Evolutionary conservation across 2,797 vertebrate genomes (phyloP).

Genomic region (Fratercula arctica): DNA sequence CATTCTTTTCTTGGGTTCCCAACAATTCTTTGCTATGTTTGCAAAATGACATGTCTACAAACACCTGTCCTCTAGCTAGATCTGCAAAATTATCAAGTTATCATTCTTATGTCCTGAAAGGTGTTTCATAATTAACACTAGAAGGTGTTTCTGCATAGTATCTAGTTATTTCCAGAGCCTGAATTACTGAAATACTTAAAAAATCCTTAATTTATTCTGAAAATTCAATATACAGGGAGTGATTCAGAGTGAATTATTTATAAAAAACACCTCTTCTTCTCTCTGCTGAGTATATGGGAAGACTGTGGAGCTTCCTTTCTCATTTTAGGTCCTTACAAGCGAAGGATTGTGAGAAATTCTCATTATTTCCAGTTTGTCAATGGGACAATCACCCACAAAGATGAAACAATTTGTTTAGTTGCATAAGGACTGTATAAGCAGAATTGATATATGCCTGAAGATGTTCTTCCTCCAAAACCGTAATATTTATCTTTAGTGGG

Average conservation of each 20-base stretch:
- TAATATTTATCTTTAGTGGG: not conserved
- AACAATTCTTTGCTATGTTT: not conserved
- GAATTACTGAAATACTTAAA: not conserved
- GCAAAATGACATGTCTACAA: not conserved
- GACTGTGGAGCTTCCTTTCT: not conserved
- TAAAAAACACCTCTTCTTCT: not conserved
- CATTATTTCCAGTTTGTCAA: not conserved
- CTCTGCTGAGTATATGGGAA: not conserved
- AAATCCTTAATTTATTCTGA: not conserved
- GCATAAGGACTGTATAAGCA: not conserved
- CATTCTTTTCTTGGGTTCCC: not conserved
- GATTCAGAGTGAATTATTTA: not conserved
- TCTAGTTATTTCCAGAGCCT: not conserved
- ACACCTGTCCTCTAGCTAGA: not conserved
- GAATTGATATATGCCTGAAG: not conserved
- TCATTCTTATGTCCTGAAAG: not conserved
- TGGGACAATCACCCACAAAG: not conserved
- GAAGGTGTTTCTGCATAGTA: not conserved
- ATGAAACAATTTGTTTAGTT: not conserved
- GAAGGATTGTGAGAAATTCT: not conserved
- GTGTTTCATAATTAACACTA: not conserved
- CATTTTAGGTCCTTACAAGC: not conserved
- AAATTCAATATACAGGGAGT: not conserved
- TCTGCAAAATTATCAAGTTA: not conserved
- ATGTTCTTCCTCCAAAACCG: not conserved